A percentile compares a stretch with the other conserved stretches of the same genome.
Conservation (phyloP, 2,797 vertebrate species). For the Arctocebus calabarensis region DNA sequence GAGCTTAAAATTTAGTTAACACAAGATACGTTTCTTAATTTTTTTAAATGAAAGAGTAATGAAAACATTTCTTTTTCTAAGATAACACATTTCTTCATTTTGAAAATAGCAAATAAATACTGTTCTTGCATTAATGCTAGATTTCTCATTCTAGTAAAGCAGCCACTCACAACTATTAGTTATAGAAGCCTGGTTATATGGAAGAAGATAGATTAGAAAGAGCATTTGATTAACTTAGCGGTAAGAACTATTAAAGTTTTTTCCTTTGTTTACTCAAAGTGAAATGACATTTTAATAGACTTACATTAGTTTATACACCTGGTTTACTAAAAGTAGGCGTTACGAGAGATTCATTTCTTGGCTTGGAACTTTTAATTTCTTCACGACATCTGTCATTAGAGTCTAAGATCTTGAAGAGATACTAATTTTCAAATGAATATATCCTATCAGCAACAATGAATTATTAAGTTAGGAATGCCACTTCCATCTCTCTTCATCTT, state of each 20-base stretch:
- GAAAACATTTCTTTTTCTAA: neutral
- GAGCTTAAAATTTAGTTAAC: neutral
- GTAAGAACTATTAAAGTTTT: neutral
- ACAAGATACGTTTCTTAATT: constrained; percentile 11
- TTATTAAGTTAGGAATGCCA: neutral
- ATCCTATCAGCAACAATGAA: neutral
- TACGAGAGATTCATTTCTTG: neutral
- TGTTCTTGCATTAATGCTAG: neutral
- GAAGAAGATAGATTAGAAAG: neutral
- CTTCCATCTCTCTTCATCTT: neutral
- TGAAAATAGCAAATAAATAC: constrained; percentile 57
- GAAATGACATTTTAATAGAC: neutral
- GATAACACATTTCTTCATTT: constrained; percentile 35
- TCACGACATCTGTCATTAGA: neutral
- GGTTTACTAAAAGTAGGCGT: neutral
- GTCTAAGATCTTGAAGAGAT: neutral
- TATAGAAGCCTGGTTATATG: constrained; percentile 13
- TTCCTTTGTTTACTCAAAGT: constrained; percentile 45
- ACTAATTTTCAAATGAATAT: neutral
- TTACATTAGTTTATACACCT: constrained; percentile 32
- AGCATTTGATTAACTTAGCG: neutral
- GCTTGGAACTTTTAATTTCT: neutral
- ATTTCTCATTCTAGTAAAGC: constrained; percentile 5
- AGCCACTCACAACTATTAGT: neutral
- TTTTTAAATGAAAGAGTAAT: neutral